Evolutionary conservation across 2,797 vertebrate genomes (phyloP), one percentile per base, ranked within the genome.

Genomic region (Sebastes diaconus): DNA sequence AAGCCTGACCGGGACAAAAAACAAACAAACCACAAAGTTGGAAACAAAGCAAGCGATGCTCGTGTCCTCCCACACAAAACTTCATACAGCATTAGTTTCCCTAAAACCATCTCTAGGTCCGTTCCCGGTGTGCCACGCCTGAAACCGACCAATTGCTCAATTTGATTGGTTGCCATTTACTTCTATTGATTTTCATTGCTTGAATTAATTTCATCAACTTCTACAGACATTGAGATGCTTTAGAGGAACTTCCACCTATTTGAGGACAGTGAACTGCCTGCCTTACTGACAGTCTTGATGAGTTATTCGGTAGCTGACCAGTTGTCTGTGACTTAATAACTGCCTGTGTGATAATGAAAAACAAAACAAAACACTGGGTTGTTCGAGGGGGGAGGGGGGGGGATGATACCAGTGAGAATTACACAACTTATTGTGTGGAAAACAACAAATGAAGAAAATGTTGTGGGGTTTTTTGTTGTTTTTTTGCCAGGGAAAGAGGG

Each of bases 271-370:
- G 50, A 71, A 71, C 72, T 75, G 34, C 63, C 81, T 83, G 84
- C 82, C 87, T 87, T 77, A 77, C 73, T 75, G 68, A 87, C 67
- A 25, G 74, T 72, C 61, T 76, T 14, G 20, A 68, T 39, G 68
- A 77, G 32, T 42, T 36, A 8, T 75, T 79, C 54, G 82, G 79
- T 74, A 73, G 69, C 78, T 67, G 90, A 92, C 89, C 88, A 85
- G 74, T 73, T 83, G 73, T 83, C 84, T 91, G 88, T 91, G 88
- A 89, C 50, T 72, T 73, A 54, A 32, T 75, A 68, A 70, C 77
- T 74, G 74, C 68, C 73, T 64, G 63, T 77, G 24, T 66, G 63
- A 55, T 29, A 58, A 65, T 68, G 14, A 22, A 52, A 55, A 29
- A 32, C 16, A 32, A 46, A 46, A 52, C 22, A 29, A 55, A 29